Evolutionary conservation across 2,888 invertebrate genomes (phyloP), one percentile per base, ranked within the genome.

Genomic region (Lepidochrysops patricia): DNA sequence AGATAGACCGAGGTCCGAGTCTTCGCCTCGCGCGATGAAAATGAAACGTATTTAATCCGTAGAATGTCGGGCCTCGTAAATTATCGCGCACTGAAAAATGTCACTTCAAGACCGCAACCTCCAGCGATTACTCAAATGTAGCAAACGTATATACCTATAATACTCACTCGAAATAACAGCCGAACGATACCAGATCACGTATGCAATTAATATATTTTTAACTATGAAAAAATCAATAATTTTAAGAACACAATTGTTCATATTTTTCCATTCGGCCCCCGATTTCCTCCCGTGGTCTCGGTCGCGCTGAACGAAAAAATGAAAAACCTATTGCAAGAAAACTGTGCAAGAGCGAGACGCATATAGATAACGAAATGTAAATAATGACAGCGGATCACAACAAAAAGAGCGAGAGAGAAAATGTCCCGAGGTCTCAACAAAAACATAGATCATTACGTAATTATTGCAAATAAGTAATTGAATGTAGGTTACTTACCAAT

Each of bases 141-240:
- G 75, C 77, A 79, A 80, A 81, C 76, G 72, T 74, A 79, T 80
- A 77, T 78, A 80, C 75, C 76, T 68, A 66, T 64, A 64, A 70
- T 79, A 81, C 80, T 82, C 76, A 84, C 82, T 69, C 65, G 68
- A 68, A 70, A 43, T 43, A 43, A 19, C 72, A 73, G 68, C 75
- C 75, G 72, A 67, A 64, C 72, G 73, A 67, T 71, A 65, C 68
- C 73, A 72, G 79, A 78, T 77, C 79, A 77, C 82, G 74, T 77
- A 79, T 83, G 79, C 84, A 82, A 84, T 83, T 83, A 82, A 74
- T 70, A 67, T 78, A 84, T 81, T 80, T 85, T 83, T 84, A 77
- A 79, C 84, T 81, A 82, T 80, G 82, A 75, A 88, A n/a, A 87
- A 86, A 89, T 89, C 89, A 89, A 89, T 89, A 89, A 81, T 82